Evolutionary conservation across 2,888 invertebrate genomes (phyloP).

Genomic region (Galerucella calmariensis): DNA sequence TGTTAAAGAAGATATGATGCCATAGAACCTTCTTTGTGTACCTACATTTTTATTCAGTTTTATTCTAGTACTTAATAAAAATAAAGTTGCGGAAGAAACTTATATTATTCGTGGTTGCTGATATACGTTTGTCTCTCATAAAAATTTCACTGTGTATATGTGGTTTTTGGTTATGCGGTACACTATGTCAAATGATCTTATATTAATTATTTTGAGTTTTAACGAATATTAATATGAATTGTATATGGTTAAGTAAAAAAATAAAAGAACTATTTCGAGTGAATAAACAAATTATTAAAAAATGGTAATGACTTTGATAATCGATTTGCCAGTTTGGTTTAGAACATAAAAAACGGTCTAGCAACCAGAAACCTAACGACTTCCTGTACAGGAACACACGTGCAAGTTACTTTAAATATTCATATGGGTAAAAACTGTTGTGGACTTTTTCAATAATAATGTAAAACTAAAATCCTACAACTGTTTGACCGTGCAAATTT

Average conservation of each 20-base stretch:
- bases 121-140: too few relatives aligned
- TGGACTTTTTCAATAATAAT: slow-evolving; percentile 33
- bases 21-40: too few relatives aligned
- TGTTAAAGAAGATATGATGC: too few relatives aligned
- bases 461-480: slow-evolving; percentile 36
- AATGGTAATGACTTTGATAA: background rate
- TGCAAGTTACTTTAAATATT: slow-evolving; percentile 30
- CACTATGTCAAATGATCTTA: too few relatives aligned
- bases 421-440: slow-evolving; percentile 27
- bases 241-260: background rate
- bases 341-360: slow-evolving; percentile 19
- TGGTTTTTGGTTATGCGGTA: too few relatives aligned
- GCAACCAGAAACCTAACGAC: slow-evolving; percentile 22
- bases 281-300: background rate
- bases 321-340: slow-evolving; percentile 7
- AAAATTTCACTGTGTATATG: too few relatives aligned
- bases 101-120: too few relatives aligned
- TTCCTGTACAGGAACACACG: slow-evolving; percentile 30
- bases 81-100: too few relatives aligned
- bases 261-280: background rate
- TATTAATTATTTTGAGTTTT: too few relatives aligned
- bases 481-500: slow-evolving; percentile 35
- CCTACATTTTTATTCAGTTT: too few relatives aligned
- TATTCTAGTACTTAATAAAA: too few relatives aligned
- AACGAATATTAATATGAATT: too few relatives aligned